Base-by-base conservation (phyloP, 2,797 vertebrate genomes). In the Corythornis leucogaster region DNA sequence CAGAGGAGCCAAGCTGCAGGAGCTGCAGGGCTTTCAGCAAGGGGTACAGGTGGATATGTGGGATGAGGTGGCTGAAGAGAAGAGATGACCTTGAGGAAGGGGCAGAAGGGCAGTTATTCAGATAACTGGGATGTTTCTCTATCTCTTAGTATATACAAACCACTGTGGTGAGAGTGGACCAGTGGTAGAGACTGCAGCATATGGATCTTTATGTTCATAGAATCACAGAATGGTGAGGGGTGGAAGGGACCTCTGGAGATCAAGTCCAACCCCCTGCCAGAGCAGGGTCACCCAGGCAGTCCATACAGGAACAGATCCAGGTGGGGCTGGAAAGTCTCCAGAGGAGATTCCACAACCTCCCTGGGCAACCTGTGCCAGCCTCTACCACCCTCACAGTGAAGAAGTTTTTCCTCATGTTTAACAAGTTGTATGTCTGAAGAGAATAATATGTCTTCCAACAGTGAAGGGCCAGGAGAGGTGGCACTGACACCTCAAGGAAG, bases 41-140 rank as follows among this genome's bases (percentile, higher is more conserved):
- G 31, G 50, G 28, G 6, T 46, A 26, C 12, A 3, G n/a, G 13
- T 3, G 55, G 61, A 30, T 5, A 9, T 0, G 1, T 18, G 69
- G 40, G n/a, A 20, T 22, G 22, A 75, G 33, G 1, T 8, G 67
- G 45, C 24, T 55, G 40, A 10, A 28, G 9, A 67, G 55, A 35
- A 42, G 51, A 28, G 28, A 24, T 51, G 55, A 6, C 80, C 68
- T 45, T 2, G 1, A 51, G 31, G 18, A 61, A 9, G 14, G 33
- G 42, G 55, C 12, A 42, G 3, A 61, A 75, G 7, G 11, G 24
- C n/a, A 78, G 54, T 15, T 78, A 7, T 9, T 42, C 13, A 3
- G 22, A 12, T 2, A 42, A 17, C 19, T 28, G 66, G 12, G 45
- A 8, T 38, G 25, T 42, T 61, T 20, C 64, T n/a, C 66, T 50